Percentiles rank a stretch among this genome's conserved stretches.
These are phyloP conservation scores for Zaprionus africanus DNA, from an alignment of 1,140 invertebrate genomes.

Conservation along the genomic window DNA sequence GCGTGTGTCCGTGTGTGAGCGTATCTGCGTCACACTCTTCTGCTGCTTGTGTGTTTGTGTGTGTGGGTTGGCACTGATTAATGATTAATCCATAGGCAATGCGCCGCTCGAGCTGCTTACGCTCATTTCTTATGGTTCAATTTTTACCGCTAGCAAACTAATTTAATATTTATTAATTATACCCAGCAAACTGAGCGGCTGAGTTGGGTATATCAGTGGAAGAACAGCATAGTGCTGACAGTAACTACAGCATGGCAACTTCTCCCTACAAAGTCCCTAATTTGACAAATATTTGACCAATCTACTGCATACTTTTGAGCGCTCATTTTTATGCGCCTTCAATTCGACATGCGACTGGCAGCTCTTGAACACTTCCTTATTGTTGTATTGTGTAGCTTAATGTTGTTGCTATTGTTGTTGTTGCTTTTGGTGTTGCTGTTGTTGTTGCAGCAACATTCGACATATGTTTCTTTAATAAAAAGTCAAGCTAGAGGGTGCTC, in stretches of 20 bases:
- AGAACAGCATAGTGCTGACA: no score
- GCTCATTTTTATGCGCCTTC: background rate
- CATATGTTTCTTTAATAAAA: conserved; percentile 21
- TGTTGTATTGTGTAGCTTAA: background rate
- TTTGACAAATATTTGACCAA: background rate
- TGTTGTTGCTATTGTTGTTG: background rate
- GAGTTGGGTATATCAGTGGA: conserved; percentile 17
- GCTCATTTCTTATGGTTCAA: conserved; percentile 44
- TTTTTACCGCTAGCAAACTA: conserved; percentile 47
- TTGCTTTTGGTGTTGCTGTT: background rate
- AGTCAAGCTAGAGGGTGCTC: background rate
- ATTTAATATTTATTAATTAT: conserved; percentile 62
- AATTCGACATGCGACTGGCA: background rate
- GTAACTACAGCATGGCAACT: background rate
- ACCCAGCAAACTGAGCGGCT: conserved; percentile 15
- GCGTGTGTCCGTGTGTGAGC: background rate
- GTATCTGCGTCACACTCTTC: background rate
- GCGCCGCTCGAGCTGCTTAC: conserved; percentile 38
- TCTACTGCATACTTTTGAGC: conserved; percentile 4
- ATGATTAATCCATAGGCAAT: conserved; percentile 64
- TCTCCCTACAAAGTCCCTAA: background rate
- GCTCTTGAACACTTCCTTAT: background rate
- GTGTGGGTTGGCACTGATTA: conserved; percentile 53
- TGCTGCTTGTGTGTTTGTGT: conserved; percentile 11
- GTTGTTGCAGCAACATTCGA: background rate